Evolutionary conservation across 2,113 vertebrate genomes (phyloP), one percentile per base, ranked within the genome.

Genomic region (Chaetorhynchus papuensis): DNA sequence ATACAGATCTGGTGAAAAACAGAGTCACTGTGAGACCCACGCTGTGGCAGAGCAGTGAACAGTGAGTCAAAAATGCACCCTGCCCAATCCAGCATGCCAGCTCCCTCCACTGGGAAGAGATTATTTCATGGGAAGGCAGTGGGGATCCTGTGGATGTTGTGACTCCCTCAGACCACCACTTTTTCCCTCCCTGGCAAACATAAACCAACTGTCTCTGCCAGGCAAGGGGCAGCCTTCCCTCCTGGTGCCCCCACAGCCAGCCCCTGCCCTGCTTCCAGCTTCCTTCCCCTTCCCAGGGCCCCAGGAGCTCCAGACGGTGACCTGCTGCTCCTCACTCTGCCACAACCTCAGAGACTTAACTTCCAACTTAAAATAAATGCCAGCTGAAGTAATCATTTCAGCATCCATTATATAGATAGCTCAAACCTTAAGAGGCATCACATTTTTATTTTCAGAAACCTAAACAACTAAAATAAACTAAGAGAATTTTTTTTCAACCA

Each of bases 1-100:
- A 99, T 83, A 53, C 98, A 99, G 75, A 99, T 97, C 99, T 99
- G 96, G 63, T 83, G 89, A 97, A 93, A 96, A 89, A 93, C 31
- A 96, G 65, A 6, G 59, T 11, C 30, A 27, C 13, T 56, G 1
- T 47, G 63, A 89, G 47, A 19, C 31, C 24, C 49, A 31, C 19
- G 1, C 14, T 26, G 30, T 3, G 6, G 2, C 54, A 57, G 7
- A 68, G 54, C 17, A 78, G 33, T 7, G 17, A 74, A 33, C 1
- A 1, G 27, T 3, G 27, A 2, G 28, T 2, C 2, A 52, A 27
- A 82, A 70, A 76, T 3, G 30, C 2, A 33, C 28, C 54, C 42
- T 61, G 35, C 31, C 52, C 20, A 10, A 10, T 33, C 9, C 45
- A 44, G 3, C 35, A 8, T 1, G 6, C 9, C 13, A 59, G 10